Percentiles rank a stretch among this genome's conserved stretches.
These are phyloP conservation scores for Recurvirostra avosetta DNA, from an alignment of 2,113 vertebrate genomes.

Conservation along the genomic window DNA sequence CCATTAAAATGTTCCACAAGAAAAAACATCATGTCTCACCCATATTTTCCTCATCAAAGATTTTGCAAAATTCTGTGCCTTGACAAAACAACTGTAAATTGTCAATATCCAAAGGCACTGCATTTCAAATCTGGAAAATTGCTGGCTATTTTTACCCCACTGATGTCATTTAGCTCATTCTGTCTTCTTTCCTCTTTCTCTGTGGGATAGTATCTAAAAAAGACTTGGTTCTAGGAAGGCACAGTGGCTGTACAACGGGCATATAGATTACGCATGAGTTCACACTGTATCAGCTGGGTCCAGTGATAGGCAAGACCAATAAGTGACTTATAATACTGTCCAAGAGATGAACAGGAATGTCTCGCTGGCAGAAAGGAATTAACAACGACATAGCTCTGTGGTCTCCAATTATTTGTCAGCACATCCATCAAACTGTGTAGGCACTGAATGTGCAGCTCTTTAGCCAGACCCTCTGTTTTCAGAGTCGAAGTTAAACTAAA, in stretches of 20 bases:
- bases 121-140: background rate
- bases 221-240: background rate
- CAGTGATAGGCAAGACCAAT: background rate
- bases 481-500: background rate
- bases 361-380: background rate
- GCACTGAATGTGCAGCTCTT: background rate
- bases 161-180: background rate
- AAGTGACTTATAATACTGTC: background rate
- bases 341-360: background rate
- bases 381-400: background rate
- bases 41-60: background rate
- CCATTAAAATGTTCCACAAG: background rate
- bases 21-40: background rate
- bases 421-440: background rate
- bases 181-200: background rate
- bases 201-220: background rate
- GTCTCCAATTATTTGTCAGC: background rate
- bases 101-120: background rate
- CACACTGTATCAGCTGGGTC: background rate
- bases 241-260: fast-evolving
- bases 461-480: background rate
- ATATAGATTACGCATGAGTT: background rate
- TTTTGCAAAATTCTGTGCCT: background rate
- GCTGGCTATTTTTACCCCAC: background rate
- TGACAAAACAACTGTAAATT: background rate